These are phyloP conservation scores for Hydraecia micacea DNA, from an alignment of 2,888 invertebrate species.

Conservation along the genomic window DNA sequence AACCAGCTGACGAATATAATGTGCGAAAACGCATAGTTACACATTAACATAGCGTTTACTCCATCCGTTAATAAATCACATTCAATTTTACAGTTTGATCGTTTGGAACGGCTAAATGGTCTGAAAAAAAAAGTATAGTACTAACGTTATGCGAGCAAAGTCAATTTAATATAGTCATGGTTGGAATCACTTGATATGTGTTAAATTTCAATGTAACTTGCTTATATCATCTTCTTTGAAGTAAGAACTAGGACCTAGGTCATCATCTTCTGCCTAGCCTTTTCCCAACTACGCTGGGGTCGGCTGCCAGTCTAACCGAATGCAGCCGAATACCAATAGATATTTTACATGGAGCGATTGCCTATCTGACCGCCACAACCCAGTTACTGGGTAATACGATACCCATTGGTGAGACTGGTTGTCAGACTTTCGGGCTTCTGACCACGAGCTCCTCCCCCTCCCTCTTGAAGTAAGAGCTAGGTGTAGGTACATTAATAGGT, in stretches of 20 bases:
- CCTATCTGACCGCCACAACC: too few relatives aligned
- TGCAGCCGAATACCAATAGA: too few relatives aligned
- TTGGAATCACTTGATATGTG: constrained; percentile 17
- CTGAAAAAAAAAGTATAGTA: constrained; percentile 35
- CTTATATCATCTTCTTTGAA: not conserved
- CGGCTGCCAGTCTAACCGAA: too few relatives aligned
- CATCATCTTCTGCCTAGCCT: too few relatives aligned
- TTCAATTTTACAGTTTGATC: constrained; percentile 47
- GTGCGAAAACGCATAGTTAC: constrained; percentile 38
- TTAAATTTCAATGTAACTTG: constrained; percentile 58
- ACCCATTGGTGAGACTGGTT: too few relatives aligned
- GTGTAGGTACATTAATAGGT: not conserved
- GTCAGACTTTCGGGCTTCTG: too few relatives aligned
- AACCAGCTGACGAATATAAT: constrained; percentile 21
- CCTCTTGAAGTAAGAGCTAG: not conserved
- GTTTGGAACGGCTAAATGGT: constrained; percentile 48
- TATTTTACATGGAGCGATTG: too few relatives aligned
- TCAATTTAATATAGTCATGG: constrained; percentile 39
- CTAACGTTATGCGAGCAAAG: constrained; percentile 43
- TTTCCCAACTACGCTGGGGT: too few relatives aligned
- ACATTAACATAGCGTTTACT: constrained; percentile 35
- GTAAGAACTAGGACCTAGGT: not conserved
- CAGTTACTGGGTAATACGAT: too few relatives aligned
- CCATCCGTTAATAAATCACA: constrained; percentile 58
- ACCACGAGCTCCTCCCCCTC: too few relatives aligned